Evolutionary conservation across 2,797 vertebrate species (phyloP), one percentile per base, ranked within the genome.

Genomic region (Cetoscarus ocellatus): DNA sequence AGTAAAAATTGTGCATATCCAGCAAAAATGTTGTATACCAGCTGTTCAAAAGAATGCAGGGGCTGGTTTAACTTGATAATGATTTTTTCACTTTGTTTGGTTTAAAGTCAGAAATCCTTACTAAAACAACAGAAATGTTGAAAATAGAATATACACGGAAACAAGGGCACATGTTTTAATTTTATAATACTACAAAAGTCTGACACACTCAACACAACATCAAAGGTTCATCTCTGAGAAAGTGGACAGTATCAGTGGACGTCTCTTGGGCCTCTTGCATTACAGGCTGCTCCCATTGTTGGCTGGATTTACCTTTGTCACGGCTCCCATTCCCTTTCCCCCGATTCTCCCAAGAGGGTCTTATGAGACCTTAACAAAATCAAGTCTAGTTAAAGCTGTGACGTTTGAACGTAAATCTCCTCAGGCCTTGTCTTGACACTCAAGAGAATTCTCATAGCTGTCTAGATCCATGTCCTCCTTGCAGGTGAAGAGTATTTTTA

Each of bases 241-340:
- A 53, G 34, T 61, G 44, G n/a, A 66, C 18, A 56, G 11, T 38
- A 45, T 68, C 60, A 57, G 61, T 55, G 42, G 39, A 60, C 4
- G 17, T 40, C n/a, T 13, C 18, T 19, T n/a, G 38, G 39, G 48
- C 56, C 42, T 60, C 60, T 70, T 68, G 59, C 69, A 85, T 80
- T 82, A 68, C 60, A 82, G 73, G 76, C 60, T 8, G 7, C 57
- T 42, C 59, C 57, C 70, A 55, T 87, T 87, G 79, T 88, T 73
- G 27, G 17, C 35, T 27, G 35, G 54, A 14, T 73, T 63, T 39
- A 27, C 49, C 73, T 88, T 92, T 91, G 75, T 91, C 75, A 48
- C 34, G 10, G 38, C 18, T 5, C 1, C 15, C 14, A 11, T 55
- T 19, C 66, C 77, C 67, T 79, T 82, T 63, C 35, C 7, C 6